phyloP scores from a whole-genome alignment of 2,797 vertebrate genomes.

The Cyclopterus lumpus region DNA sequence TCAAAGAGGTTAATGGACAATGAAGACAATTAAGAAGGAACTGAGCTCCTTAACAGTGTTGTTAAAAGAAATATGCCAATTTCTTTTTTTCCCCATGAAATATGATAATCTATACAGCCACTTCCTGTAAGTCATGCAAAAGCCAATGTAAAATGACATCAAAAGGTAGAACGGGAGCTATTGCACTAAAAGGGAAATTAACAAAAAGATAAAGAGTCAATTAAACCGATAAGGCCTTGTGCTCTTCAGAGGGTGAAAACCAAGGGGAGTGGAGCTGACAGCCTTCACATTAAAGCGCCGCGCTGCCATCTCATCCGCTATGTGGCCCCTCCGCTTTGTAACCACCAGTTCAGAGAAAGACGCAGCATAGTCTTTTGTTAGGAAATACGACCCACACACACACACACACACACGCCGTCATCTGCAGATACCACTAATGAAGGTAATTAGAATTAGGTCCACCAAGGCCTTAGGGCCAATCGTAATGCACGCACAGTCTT shows the following conservation, averaged over 20 bases:
- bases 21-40: slow-evolving; percentile 44
- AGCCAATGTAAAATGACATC: slow-evolving; percentile 62
- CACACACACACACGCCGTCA: slow-evolving; percentile 39
- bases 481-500: slow-evolving; percentile 61
- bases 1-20: slow-evolving; percentile 57
- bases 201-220: slow-evolving; percentile 89
- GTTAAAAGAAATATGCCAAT: slow-evolving; percentile 48
- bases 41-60: slow-evolving; percentile 26
- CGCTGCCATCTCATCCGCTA: slow-evolving; percentile 65
- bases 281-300: slow-evolving; percentile 75
- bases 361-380: slow-evolving; percentile 61
- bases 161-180: slow-evolving; percentile 49
- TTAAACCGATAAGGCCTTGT: slow-evolving; percentile 89
- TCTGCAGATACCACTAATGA: slow-evolving; percentile 82
- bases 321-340: slow-evolving; percentile 66
- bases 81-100: slow-evolving; percentile 44
- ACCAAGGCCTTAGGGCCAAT: slow-evolving; percentile 73
- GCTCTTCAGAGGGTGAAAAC: slow-evolving; percentile 83
- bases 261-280: slow-evolving; percentile 87
- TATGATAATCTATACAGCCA: slow-evolving; percentile 56
- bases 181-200: slow-evolving; percentile 68
- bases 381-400: slow-evolving; percentile 47
- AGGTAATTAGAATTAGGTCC: slow-evolving; percentile 82
- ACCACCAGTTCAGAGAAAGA: slow-evolving; percentile 60
- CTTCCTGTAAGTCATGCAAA: slow-evolving; percentile 52